Evolutionary conservation across 2,797 vertebrate genomes (phyloP).

Genomic region (Phoxinus dragarum): DNA sequence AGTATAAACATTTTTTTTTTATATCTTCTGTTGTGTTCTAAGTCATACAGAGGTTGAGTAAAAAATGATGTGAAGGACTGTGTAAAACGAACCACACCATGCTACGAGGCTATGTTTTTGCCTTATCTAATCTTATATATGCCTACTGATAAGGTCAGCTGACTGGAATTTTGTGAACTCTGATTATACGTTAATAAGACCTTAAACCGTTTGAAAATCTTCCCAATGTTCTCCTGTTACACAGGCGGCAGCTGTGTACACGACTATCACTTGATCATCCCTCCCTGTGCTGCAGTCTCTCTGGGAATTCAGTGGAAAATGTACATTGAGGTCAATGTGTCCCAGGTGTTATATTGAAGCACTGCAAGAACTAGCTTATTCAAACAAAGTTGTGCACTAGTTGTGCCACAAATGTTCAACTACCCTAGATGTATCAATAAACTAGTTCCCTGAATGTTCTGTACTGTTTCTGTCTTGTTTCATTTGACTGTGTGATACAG

Average conservation of each 20-base stretch:
- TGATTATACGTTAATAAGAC: background rate
- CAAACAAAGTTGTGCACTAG: constrained; percentile 10
- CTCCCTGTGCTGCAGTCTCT: constrained; percentile 18
- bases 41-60: background rate
- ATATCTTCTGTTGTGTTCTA: background rate
- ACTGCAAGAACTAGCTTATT: background rate
- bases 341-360: constrained; percentile 17
- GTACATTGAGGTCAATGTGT: constrained; percentile 41
- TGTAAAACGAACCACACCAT: background rate
- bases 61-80: too few relatives aligned
- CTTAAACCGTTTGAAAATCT: constrained; percentile 35
- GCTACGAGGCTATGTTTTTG: background rate
- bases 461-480: background rate
- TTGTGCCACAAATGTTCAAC: background rate
- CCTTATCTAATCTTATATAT: constrained; percentile 1
- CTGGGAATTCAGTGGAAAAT: constrained; percentile 20
- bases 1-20: background rate
- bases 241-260: constrained; percentile 20
- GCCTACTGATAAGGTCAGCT: background rate
- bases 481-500: background rate
- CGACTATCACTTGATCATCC: constrained; percentile 14
- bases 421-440: background rate
- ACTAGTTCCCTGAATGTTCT: background rate
- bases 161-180: constrained; percentile 24
- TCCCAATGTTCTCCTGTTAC: constrained; percentile 42